phyloP scores from a whole-genome alignment of 2,888 invertebrate species.

The Himalopsyche japonica region DNA sequence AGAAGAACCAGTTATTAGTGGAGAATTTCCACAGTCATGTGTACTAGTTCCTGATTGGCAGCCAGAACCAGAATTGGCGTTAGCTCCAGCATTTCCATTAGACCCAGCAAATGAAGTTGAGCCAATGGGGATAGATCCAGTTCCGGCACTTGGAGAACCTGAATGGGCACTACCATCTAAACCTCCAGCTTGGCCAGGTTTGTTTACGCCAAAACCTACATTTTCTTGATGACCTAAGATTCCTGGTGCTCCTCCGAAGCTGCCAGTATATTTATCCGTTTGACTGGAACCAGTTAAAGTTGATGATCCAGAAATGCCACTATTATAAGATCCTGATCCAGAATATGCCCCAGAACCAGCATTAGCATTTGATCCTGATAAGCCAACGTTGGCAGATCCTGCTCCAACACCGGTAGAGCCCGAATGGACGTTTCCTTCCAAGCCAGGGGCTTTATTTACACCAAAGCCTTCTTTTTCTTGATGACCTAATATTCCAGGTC shows the following conservation, averaged over 20 bases:
- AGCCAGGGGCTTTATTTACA: background rate
- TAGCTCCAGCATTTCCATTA: constrained; percentile 25
- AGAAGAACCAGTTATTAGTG: background rate
- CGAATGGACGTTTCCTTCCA: background rate
- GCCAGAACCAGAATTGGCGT: background rate
- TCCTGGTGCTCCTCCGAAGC: constrained; percentile 32
- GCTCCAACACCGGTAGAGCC: no score
- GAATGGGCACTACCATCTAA: constrained; percentile 30
- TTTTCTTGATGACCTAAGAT: constrained; percentile 24
- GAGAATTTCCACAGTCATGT: background rate
- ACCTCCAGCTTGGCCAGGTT: constrained; percentile 6
- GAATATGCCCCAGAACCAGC: background rate
- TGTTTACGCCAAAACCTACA: constrained; percentile 19
- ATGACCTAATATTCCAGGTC: constrained; percentile 25
- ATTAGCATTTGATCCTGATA: background rate
- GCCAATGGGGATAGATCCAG: background rate
- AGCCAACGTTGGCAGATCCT: background rate
- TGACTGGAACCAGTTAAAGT: background rate
- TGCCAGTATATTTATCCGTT: constrained; percentile 20
- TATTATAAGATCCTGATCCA: background rate
- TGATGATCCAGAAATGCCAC: background rate
- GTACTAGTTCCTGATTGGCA: background rate
- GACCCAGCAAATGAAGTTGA: constrained; percentile 16
- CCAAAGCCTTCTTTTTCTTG: constrained; percentile 24
- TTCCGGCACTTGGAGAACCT: background rate